Conservation (phyloP, 2,888 invertebrate genomes). For the Argyresthia goedartella region DNA sequence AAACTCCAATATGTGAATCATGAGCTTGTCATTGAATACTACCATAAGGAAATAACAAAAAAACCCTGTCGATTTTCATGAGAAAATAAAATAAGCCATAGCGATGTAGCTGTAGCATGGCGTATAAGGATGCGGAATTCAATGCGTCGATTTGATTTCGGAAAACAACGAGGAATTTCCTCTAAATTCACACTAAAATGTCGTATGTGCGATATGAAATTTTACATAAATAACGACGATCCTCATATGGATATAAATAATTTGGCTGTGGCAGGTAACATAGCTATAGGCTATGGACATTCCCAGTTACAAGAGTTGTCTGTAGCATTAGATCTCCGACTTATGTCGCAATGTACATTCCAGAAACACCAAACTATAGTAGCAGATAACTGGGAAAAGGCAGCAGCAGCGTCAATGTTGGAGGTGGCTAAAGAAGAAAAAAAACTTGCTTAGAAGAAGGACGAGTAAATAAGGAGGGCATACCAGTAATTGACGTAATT, state of each 20-base stretch:
- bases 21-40: no score
- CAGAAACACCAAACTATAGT: neutral
- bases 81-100: no score
- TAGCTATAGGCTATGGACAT: neutral
- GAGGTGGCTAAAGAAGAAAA: conserved; percentile 2
- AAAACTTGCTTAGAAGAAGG: neutral
- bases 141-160: neutral
- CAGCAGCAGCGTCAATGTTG: neutral
- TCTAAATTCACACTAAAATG: neutral
- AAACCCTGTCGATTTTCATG: neutral
- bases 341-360: neutral
- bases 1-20: no score
- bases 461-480: conserved; percentile 5
- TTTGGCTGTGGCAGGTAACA: neutral
- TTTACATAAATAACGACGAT: neutral
- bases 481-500: conserved; percentile 5
- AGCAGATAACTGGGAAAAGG: conserved; percentile 3
- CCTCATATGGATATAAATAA: neutral
- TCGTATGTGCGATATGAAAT: neutral
- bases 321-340: neutral
- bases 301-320: neutral
- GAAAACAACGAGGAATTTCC: neutral
- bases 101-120: neutral
- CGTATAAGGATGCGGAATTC: neutral
- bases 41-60: no score